These are phyloP conservation scores for Monochamus alternatus DNA, from an alignment of 2,888 invertebrate species.

Conservation along the genomic window DNA sequence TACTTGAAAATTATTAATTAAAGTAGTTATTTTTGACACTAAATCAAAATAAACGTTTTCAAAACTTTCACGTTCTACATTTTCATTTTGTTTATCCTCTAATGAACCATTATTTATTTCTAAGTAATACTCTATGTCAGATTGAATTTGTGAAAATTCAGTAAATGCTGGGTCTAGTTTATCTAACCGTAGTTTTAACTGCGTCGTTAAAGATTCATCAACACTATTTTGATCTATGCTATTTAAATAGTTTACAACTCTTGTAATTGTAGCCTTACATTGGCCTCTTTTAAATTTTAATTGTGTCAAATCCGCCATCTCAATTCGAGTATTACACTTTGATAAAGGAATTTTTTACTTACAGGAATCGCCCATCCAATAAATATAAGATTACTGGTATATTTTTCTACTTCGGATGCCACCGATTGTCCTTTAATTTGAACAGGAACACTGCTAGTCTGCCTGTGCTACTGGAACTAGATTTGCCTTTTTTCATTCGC, in stretches of 20 bases:
- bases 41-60: slow-evolving; percentile 7
- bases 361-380: too few species aligned
- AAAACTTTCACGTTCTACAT: background rate
- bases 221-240: too few species aligned
- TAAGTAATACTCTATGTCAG: background rate
- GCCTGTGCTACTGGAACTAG: too few species aligned
- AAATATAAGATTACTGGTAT: too few species aligned
- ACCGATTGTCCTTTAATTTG: too few species aligned
- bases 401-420: too few species aligned
- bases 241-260: slow-evolving; percentile 14
- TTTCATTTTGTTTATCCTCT: slow-evolving; percentile 10
- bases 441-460: too few species aligned
- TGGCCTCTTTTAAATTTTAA: slow-evolving; percentile 10
- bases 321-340: background rate
- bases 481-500: too few species aligned
- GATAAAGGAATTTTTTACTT: too few species aligned
- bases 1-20: background rate
- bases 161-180: background rate
- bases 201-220: background rate
- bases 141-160: slow-evolving; percentile 16
- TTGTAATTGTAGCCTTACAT: slow-evolving; percentile 10
- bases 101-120: background rate
- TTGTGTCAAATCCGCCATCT: background rate
- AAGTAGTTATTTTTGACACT: background rate
- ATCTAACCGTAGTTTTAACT: slow-evolving; percentile 15